Evolutionary conservation across 2,888 invertebrate genomes (phyloP), one percentile per base, ranked within the genome.

Genomic region (Eucera pruinosa): DNA sequence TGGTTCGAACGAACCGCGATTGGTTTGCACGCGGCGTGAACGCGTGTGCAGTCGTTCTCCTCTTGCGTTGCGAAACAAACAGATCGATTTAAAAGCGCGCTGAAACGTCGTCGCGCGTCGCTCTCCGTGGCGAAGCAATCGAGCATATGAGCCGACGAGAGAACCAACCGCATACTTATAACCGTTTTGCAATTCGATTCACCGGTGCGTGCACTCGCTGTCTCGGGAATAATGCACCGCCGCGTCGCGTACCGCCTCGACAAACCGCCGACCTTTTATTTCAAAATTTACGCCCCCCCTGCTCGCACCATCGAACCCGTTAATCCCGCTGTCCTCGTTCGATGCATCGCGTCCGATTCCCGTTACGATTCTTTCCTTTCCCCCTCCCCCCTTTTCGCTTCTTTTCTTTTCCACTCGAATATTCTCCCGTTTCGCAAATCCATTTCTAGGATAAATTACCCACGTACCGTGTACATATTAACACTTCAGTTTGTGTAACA

Each of bases 121-220:
- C 61, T 47, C 39, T 67, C 69, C 45, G n/a, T n/a, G n/a, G n/a
- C 72, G 65, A 45, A 64, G 60, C 78, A 50, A 64, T 60, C 73
- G 78, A 50, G 61, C 78, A 71, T 78, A 62, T 20, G 58, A 71
- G 45, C 52, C n/a, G n/a, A n/a, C 57, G 52, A 45, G 23, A 48
- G 45, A 20, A 50, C 33, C 36, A 41, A 43, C 27, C 45, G 74
- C 68, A 70, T 58, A 64, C 57, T 69, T 57, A 47, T 27, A 67
- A 48, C 23, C 52, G 75, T 74, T 78, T 74, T 74, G 74, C 79
- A 62, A 80, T 78, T 78, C 66, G 65, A 66, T 69, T 78, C 78
- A 66, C 69, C 52, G 62, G 57, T 43, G 43, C 64, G 64, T 39
- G 43, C 58, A 65, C 41, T 47, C 60, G 66, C 33, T 52, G 67